Conservation (phyloP, 2,113 vertebrate species). For the Geothlypis trichas region DNA sequence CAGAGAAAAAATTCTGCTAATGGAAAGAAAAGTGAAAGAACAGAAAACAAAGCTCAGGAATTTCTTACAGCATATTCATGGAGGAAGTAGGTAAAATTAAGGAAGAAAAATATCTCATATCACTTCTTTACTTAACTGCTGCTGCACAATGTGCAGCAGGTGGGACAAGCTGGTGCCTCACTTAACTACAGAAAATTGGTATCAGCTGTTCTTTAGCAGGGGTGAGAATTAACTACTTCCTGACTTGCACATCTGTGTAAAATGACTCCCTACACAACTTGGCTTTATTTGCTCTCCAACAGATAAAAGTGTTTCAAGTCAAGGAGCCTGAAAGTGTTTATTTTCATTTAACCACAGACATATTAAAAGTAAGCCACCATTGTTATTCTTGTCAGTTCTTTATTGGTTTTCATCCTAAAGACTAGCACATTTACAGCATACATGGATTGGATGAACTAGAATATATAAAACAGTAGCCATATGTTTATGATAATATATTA, state of each 20-base stretch:
- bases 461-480: conserved; percentile 81
- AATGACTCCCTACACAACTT: not conserved
- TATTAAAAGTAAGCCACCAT: not conserved
- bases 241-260: not conserved
- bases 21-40: not conserved
- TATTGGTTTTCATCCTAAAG: conserved; percentile 77
- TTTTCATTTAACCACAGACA: not conserved
- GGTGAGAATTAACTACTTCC: not conserved
- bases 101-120: not conserved
- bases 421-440: conserved; percentile 85
- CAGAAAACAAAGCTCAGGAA: not conserved
- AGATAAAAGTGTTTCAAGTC: not conserved
- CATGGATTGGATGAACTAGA: conserved; percentile 73
- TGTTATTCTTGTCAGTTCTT: conserved; percentile 73
- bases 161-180: not conserved
- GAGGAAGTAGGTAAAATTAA: not conserved
- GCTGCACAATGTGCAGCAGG: not conserved
- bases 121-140: not conserved
- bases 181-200: not conserved
- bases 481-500: conserved; percentile 78
- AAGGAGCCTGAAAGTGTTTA: not conserved
- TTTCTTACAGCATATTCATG: not conserved
- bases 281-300: not conserved
- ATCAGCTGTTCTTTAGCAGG: not conserved
- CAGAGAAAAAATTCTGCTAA: not conserved